phyloP scores from a whole-genome alignment of 2,888 invertebrate genomes.

The Polymixis lichenea region DNA sequence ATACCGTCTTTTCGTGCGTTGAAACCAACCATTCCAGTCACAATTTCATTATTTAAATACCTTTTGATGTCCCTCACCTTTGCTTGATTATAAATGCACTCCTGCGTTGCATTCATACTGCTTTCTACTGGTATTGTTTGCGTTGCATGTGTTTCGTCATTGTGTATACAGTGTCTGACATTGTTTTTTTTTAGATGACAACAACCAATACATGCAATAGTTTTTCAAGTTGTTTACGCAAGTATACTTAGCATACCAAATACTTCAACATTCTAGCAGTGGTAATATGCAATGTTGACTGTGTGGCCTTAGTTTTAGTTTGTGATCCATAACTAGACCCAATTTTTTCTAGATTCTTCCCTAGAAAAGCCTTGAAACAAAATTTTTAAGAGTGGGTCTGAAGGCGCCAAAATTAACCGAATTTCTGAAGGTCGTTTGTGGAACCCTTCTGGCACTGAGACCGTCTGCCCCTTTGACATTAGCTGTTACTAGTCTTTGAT shows the following conservation, averaged over 20 bases:
- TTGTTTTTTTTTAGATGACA: slow-evolving; percentile 29
- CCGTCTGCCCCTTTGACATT: background rate
- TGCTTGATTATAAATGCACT: slow-evolving; percentile 39
- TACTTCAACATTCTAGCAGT: background rate
- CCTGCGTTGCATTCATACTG: slow-evolving; percentile 40
- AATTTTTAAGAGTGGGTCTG: background rate
- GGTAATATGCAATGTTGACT: background rate
- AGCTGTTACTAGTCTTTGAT: background rate
- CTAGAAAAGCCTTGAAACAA: background rate
- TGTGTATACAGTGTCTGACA: slow-evolving; percentile 31
- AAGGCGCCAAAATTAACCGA: no score
- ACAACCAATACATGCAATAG: slow-evolving; percentile 19
- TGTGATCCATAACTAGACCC: background rate
- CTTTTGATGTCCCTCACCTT: slow-evolving; percentile 37
- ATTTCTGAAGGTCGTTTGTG: background rate
- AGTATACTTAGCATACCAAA: slow-evolving; percentile 28
- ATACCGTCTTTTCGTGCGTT: background rate
- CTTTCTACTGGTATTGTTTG: slow-evolving; percentile 48
- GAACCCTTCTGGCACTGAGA: background rate
- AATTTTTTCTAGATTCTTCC: background rate
- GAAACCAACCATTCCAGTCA: background rate
- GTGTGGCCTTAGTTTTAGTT: slow-evolving; percentile 5
- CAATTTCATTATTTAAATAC: slow-evolving; percentile 30
- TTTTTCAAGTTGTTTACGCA: slow-evolving; percentile 29
- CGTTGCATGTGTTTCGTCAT: slow-evolving; percentile 42